These are phyloP conservation scores for Turdus rufiventris DNA, from an alignment of 2,113 vertebrate genomes.

Conservation along the genomic window DNA sequence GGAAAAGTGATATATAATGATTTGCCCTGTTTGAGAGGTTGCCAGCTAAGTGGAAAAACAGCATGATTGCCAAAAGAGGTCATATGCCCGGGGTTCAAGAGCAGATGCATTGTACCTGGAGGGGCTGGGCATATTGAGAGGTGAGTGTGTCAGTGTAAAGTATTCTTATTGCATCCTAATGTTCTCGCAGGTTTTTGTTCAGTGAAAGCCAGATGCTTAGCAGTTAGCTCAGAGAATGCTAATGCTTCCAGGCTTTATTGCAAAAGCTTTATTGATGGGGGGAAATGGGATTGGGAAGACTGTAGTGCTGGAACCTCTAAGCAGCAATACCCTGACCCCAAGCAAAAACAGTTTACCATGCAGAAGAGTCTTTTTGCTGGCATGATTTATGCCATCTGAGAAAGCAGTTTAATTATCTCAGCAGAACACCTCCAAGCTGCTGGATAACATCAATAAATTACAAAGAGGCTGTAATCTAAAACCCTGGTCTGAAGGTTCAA, in stretches of 20 bases:
- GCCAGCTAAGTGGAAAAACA: background rate
- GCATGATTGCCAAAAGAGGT: background rate
- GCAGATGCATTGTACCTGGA: fast-evolving
- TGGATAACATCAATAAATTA: background rate
- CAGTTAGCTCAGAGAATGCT: background rate
- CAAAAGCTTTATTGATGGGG: background rate
- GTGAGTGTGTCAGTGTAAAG: background rate
- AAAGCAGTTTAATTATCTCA: background rate
- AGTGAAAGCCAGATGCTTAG: background rate
- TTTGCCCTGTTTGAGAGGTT: background rate
- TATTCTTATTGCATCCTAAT: background rate
- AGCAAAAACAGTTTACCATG: background rate
- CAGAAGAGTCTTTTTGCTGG: background rate
- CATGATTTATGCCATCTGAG: slow-evolving; percentile 1
- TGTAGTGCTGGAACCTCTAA: background rate
- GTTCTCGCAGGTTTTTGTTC: background rate
- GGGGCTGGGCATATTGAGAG: fast-evolving
- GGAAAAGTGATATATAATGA: background rate
- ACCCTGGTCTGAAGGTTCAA: background rate
- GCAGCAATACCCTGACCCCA: background rate
- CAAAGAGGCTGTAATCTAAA: background rate
- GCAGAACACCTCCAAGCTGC: background rate
- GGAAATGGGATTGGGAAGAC: background rate
- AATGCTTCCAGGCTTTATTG: background rate
- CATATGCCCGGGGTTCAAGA: fast-evolving